These are phyloP conservation scores for Ammospiza caudacuta DNA, from an alignment of 2,113 vertebrate genomes.

Conservation along the genomic window DNA sequence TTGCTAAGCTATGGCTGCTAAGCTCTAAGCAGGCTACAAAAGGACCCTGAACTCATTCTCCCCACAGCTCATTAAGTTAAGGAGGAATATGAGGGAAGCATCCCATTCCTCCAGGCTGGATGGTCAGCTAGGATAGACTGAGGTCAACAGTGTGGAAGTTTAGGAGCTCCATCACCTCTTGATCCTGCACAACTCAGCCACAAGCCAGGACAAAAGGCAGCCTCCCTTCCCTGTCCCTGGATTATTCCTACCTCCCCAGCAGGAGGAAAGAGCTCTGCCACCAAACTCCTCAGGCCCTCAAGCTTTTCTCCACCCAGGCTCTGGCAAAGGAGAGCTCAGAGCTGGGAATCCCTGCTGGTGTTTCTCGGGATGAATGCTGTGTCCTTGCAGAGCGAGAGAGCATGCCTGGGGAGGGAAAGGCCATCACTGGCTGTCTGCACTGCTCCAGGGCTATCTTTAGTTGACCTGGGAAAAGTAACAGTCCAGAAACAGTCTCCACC, in stretches of 20 bases:
- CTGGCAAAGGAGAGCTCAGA: background rate
- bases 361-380: accelerated
- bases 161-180: background rate
- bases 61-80: background rate
- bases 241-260: background rate
- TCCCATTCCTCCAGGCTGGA: background rate
- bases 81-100: background rate
- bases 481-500: slow-evolving; percentile 23
- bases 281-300: background rate
- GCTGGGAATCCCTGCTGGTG: background rate
- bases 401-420: background rate
- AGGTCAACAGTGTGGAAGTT: background rate
- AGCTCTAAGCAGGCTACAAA: background rate
- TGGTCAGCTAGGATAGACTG: background rate
- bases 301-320: background rate
- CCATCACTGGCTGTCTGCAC: background rate
- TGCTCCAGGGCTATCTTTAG: background rate
- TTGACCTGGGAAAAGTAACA: slow-evolving; percentile 35
- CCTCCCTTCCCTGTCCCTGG: no score
- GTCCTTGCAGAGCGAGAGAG: accelerated
- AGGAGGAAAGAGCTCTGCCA: background rate
- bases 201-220: background rate
- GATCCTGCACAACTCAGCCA: background rate
- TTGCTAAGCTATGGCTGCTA: background rate
- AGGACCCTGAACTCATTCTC: background rate